Evolutionary conservation across 2,797 vertebrate species (phyloP).

Genomic region (Echeneis naucrates): DNA sequence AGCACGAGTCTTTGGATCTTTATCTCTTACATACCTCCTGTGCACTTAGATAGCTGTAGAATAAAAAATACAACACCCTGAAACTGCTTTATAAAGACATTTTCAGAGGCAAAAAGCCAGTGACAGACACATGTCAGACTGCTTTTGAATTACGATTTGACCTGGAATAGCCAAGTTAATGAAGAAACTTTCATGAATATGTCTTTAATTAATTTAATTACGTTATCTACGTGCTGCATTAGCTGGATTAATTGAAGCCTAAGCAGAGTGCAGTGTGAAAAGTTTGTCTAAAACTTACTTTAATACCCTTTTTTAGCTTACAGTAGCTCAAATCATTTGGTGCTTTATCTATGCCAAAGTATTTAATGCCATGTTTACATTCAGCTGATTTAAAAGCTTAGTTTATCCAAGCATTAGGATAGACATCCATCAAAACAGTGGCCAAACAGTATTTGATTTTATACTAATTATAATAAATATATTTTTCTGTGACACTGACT

Average conservation of each 20-base stretch:
- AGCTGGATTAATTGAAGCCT: slow-evolving; percentile 55
- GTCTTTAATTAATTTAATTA: slow-evolving; percentile 57
- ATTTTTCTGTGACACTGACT: background rate
- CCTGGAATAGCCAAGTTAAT: slow-evolving; percentile 46
- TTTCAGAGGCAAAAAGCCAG: background rate
- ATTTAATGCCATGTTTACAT: slow-evolving; percentile 50
- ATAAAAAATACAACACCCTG: background rate
- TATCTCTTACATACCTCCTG: slow-evolving; percentile 27
- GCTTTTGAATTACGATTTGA: slow-evolving; percentile 22
- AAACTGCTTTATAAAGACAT: slow-evolving; percentile 19
- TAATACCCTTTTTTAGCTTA: slow-evolving; percentile 48
- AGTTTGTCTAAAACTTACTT: slow-evolving; percentile 54
- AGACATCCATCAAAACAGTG: slow-evolving; percentile 16
- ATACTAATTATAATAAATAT: too few species aligned
- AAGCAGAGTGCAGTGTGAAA: slow-evolving; percentile 37
- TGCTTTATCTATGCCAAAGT: slow-evolving; percentile 21
- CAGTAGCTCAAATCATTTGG: slow-evolving; percentile 45
- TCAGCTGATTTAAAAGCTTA: slow-evolving; percentile 42
- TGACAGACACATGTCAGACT: slow-evolving; percentile 23
- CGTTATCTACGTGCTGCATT: slow-evolving; percentile 43
- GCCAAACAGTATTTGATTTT: background rate
- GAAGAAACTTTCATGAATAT: slow-evolving; percentile 47
- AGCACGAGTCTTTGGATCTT: slow-evolving; percentile 35
- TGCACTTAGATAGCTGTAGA: background rate
- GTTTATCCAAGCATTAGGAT: slow-evolving; percentile 7